These are phyloP conservation scores for Lepidocyrtoides sp. DNA, from an alignment of 2,888 invertebrate species.

Conservation along the genomic window DNA sequence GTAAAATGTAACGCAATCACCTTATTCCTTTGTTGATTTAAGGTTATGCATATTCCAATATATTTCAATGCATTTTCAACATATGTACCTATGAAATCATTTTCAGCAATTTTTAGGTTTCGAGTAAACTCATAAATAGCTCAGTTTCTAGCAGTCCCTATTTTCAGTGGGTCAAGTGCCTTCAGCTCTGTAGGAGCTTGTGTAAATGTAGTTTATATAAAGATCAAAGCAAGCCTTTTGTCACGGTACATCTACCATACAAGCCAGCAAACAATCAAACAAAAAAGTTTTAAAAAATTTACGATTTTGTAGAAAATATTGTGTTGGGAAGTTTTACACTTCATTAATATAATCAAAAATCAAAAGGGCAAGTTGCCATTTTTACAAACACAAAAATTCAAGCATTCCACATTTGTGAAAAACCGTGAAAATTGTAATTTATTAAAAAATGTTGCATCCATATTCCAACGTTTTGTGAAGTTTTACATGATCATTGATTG, in stretches of 20 bases:
- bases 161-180: conserved; percentile 73
- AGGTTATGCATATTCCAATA: neutral
- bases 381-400: no score
- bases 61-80: neutral
- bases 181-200: conserved; percentile 50
- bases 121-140: conserved; percentile 59
- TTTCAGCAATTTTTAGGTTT: neutral
- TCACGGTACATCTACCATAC: neutral
- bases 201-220: neutral
- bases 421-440: no score
- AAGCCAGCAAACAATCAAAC: no score
- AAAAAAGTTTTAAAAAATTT: no score
- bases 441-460: no score
- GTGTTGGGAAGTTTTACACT: no score
- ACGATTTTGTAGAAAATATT: no score
- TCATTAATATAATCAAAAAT: no score
- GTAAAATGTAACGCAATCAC: conserved; percentile 3
- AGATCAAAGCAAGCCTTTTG: neutral
- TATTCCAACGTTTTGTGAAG: no score
- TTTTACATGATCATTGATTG: no score
- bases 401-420: no score
- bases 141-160: conserved; percentile 40
- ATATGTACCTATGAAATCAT: neutral
- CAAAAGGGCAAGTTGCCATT: no score
- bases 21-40: neutral